phyloP scores from a whole-genome alignment of 2,888 invertebrate species.

The Tetranychus truncatus region DNA sequence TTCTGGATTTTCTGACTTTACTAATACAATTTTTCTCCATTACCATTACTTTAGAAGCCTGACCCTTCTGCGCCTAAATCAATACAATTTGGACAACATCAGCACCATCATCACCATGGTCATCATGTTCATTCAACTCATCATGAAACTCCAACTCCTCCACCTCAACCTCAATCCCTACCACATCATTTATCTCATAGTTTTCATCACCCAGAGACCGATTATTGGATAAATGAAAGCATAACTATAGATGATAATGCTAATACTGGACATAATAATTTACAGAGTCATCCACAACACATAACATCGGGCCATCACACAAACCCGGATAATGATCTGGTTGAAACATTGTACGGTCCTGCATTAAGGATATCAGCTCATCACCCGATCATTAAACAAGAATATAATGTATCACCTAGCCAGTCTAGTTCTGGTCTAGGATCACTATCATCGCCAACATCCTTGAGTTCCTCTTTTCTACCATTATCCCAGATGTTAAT shows the following conservation, averaged over 20 bases:
- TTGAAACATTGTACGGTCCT: not conserved
- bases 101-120: not conserved
- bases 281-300: not conserved
- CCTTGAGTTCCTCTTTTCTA: slow-evolving; percentile 2
- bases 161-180: not conserved
- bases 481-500: not conserved
- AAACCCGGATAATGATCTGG: not conserved
- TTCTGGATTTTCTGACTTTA: not conserved
- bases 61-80: not conserved
- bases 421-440: slow-evolving; percentile 20
- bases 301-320: not conserved
- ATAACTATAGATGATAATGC: not conserved
- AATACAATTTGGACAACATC: not conserved
- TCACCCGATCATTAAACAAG: slow-evolving; percentile 16
- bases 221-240: not conserved
- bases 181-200: not conserved
- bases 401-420: slow-evolving; percentile 17
- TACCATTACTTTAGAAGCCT: not conserved
- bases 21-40: not conserved
- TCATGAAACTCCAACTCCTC: not conserved
- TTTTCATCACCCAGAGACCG: not conserved
- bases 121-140: not conserved
- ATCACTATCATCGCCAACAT: slow-evolving; percentile 15
- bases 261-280: not conserved
- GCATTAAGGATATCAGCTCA: not conserved